Conservation (phyloP, 1,140 invertebrate species). For the Rhopalosiphum maidis region DNA sequence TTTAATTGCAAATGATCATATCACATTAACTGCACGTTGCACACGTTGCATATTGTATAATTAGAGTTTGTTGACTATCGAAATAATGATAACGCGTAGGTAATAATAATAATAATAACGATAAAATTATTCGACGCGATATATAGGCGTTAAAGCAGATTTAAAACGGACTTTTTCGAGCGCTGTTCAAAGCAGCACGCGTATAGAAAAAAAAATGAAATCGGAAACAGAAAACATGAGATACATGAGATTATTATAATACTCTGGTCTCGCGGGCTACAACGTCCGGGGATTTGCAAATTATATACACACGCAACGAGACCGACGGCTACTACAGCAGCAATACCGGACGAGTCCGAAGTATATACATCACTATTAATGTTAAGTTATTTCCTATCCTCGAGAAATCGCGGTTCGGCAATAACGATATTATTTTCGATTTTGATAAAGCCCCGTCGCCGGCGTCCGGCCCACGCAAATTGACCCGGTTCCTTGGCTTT, state of each 20-base stretch:
- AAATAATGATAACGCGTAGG: background rate
- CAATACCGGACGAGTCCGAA: background rate
- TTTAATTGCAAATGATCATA: background rate
- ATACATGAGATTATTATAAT: background rate
- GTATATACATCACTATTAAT: background rate
- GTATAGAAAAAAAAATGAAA: background rate
- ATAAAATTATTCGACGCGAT: no score
- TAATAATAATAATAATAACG: background rate
- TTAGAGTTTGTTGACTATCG: no score
- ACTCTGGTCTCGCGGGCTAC: background rate
- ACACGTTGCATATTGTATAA: no score
- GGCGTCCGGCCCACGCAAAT: background rate
- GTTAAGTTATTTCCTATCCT: conserved; percentile 10
- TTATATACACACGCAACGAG: background rate
- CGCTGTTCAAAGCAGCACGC: no score
- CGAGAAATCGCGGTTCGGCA: background rate
- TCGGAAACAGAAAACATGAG: background rate
- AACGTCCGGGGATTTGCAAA: background rate
- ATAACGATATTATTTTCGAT: conserved; percentile 6
- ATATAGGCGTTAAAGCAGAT: background rate
- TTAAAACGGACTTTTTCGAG: background rate
- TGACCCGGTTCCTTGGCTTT: conserved; percentile 24
- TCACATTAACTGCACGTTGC: background rate
- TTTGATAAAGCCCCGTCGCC: background rate
- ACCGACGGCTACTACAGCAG: background rate